Evolutionary conservation across 2,113 vertebrate species (phyloP).

Genomic region (Poicephalus gulielmi): DNA sequence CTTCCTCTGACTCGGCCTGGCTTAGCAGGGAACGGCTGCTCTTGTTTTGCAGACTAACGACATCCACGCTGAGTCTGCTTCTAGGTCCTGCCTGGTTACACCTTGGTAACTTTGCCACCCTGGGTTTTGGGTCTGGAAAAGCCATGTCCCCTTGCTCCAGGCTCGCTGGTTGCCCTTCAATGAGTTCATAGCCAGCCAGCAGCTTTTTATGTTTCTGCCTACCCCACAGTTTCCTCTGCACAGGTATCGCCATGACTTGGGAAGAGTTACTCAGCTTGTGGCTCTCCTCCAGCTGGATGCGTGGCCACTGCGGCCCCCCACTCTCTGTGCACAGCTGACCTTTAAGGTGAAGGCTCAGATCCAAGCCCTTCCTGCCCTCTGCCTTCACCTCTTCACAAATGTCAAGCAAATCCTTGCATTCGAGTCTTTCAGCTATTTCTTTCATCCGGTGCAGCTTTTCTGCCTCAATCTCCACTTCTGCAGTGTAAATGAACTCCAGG

Average conservation of each 20-base stretch:
- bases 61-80: fast-evolving
- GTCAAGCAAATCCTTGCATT: slow-evolving; percentile 72
- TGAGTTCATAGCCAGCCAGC: neutral
- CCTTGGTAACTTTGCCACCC: neutral
- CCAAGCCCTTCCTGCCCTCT: slow-evolving; percentile 18
- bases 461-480: slow-evolving; percentile 63
- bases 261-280: neutral
- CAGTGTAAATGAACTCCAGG: slow-evolving; percentile 71
- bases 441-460: slow-evolving; percentile 63
- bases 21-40: neutral
- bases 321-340: neutral
- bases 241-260: neutral
- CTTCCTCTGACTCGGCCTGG: neutral
- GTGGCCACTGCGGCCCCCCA: neutral
- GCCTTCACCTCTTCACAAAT: slow-evolving; percentile 58
- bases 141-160: neutral
- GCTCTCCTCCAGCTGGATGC: neutral
- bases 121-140: neutral
- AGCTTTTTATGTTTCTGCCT: neutral
- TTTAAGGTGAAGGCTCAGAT: slow-evolving; percentile 40
- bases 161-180: neutral
- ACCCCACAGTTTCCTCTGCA: slow-evolving; percentile 53
- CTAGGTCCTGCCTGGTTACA: neutral
- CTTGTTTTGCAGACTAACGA: fast-evolving
- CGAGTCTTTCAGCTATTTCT: slow-evolving; percentile 54